Evolutionary conservation across 1,140 invertebrate genomes (phyloP), one percentile per base, ranked within the genome.

Genomic region (Tribolium castaneum): DNA sequence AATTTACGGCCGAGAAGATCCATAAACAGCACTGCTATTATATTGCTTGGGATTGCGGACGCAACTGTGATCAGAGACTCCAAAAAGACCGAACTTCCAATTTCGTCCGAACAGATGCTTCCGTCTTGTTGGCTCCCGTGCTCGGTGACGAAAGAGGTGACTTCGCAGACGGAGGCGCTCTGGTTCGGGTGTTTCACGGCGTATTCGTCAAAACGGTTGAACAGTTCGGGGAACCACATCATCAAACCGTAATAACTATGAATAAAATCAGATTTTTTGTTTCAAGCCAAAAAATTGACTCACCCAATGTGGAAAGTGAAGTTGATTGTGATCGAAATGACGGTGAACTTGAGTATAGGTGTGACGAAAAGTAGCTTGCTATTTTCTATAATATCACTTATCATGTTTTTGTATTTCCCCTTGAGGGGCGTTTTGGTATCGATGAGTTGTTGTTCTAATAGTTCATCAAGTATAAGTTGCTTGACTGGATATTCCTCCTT

Each of bases 161-260:
- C 93, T 78, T 92, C 85, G 82, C 94, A 96, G 35, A 96, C 93
- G 71, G 91, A 91, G 0, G 94, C 93, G 50, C 89, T 88, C 75
- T 90, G 80, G 62, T 89, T 88, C 54, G 91, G 90, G 85, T 91
- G 88, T 45, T 77, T 45, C 14, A 80, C 75, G 6, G 75, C 78
- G 51, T 90, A 96, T 84, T 94, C 92, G 85, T 96, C 94, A 84
- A 95, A 95, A 51, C 95, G 92, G 85, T 95, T 94, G 87, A 95
- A 96, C 78, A 96, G 90, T 87, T 96, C 95, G 0, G 95, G 95
- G 87, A 96, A 96, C 95, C 95, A 96, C 93, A 96, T 95, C 94
- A 96, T 95, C 14, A 96, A 87, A 56, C 94, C 94, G 83, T 96
- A 96, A 85, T 96, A 96, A 76, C 93, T 92, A 84, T 6, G 22